Base-by-base conservation (phyloP, 2,797 vertebrate genomes). In the Phoeniculus purpureus region DNA sequence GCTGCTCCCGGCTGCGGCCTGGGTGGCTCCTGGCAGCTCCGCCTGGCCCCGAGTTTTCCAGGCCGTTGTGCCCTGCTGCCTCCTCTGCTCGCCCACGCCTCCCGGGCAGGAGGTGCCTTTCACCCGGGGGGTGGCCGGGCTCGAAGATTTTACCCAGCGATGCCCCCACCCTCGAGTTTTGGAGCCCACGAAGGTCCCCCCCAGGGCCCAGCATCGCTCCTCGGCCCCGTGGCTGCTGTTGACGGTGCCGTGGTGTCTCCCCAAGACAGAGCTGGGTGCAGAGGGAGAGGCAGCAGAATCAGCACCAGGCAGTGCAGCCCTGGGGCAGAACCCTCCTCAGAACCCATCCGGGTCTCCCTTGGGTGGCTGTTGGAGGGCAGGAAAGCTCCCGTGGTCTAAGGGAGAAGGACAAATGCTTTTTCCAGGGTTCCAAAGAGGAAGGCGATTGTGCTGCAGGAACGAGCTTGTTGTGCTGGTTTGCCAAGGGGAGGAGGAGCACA, bases 221-320 rank as follows among this genome's bases (percentile, higher is more conserved):
- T 66, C 3, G n/a, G 4, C 0, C 52, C 82, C 91, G n/a, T 6
- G 9, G 91, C 77, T 96, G 96, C 95, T 92, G 83, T 92, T 93
- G 4, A 74, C 4, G 75, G 90, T 88, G 96, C 95, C 14, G 59
- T 40, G 92, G 92, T 88, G 79, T 92, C 96, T 96, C 96, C 89
- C 90, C 2, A 94, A 65, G 8, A 93, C 95, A 32, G 83, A 56
- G 48, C 48, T 48, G 19, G 21, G 20, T 11, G 20, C 48, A 11
- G 19, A 12, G 18, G 48, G 19, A 21, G 18, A 48, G 48, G 48
- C 19, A 48, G 48, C 19, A 11, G 21, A 22, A 48, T 7, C 10
- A 22, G 48, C 48, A 21, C 25, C 61, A 2, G n/a, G 29, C 8
- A 11, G 11, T 2, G n/a, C 13, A 43, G 34, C 2, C n/a, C n/a